Evolutionary conservation across 2,797 vertebrate species (phyloP), one percentile per base, ranked within the genome.

Genomic region (Typhlichthys subterraneus): DNA sequence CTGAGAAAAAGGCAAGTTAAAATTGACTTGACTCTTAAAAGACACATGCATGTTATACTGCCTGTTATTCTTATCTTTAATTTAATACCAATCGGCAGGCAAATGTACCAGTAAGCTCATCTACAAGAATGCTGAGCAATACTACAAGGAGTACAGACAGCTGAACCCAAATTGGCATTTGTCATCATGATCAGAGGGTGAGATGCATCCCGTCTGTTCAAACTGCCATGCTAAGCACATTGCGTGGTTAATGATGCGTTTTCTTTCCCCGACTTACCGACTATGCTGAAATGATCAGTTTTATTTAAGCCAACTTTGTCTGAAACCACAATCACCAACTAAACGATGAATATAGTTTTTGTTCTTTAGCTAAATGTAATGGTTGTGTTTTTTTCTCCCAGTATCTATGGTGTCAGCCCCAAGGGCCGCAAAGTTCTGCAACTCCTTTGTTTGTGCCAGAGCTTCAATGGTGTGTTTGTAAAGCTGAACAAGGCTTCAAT

Each of bases 351-450:
- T 1, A 2, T 1, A 3, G 11, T 1, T 11, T 1, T 1, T 12
- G 2, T 23, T 3, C 38, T 3, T 9, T 31, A 38, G 0, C 12
- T 45, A 4, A 7, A n/a, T 9, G 5, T 80, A 59, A 78, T 60
- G 0, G 2, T 0, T 1, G 1, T 0, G 0, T 23, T 23, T 51
- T 63, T 0, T 1, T 1, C 51, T 79, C 64, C 2, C 70, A 99
- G 98, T 75, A 98, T 98, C 91, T 99, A 99, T 0, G 97, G 97
- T 0, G 98, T 99, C 69, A 97, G 95, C 86, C 97, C 97, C 0
- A 99, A 99, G 88, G 96, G 99, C 69, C 95, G 97, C 11, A 99
- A 99, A 75, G 97, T 99, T 63, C 80, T 99, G 77, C 98, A 99
- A 86, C 95, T 99, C 2, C 94, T 99, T 62, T 95, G 97, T 71